Evolutionary conservation across 1,140 invertebrate species (phyloP).

Genomic region (Rhysida immarginata): DNA sequence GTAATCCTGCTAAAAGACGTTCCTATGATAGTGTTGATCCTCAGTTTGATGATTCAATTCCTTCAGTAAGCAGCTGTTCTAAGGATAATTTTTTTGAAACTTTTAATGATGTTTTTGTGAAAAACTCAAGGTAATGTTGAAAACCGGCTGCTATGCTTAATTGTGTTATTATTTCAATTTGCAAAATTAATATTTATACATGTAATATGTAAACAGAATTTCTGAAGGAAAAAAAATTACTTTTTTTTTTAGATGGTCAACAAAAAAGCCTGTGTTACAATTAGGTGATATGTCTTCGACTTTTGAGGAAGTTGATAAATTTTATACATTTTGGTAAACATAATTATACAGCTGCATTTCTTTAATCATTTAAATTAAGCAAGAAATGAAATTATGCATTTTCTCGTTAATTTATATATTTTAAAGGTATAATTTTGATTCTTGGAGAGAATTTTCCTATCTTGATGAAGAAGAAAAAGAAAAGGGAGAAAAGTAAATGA

Average conservation of each 20-base stretch:
- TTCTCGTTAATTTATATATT: slow-evolving; percentile 70
- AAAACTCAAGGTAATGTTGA: slow-evolving; percentile 44
- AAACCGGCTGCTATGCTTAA: no score
- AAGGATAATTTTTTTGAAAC: slow-evolving; percentile 70
- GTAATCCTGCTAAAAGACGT: slow-evolving; percentile 59
- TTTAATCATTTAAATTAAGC: neutral
- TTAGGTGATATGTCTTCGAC: slow-evolving; percentile 52
- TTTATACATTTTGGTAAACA: slow-evolving; percentile 40
- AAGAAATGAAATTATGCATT: no score
- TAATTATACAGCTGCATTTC: neutral
- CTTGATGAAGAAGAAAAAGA: slow-evolving; percentile 97
- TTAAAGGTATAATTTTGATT: slow-evolving; percentile 96
- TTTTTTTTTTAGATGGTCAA: slow-evolving; percentile 56
- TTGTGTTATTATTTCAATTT: no score
- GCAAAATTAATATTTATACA: no score
- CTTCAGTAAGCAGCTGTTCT: slow-evolving; percentile 47
- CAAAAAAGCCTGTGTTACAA: slow-evolving; percentile 65
- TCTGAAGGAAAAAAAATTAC: neutral
- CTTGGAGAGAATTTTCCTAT: slow-evolving; percentile 98
- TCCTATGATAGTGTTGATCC: slow-evolving; percentile 95
- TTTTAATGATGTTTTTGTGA: slow-evolving; percentile 66
- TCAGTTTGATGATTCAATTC: slow-evolving; percentile 76
- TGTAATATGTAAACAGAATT: no score
- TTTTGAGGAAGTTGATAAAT: slow-evolving; percentile 36
- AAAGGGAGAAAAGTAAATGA: slow-evolving; percentile 64